Percentiles rank a stretch among this genome's conserved stretches.
phyloP scores from a whole-genome alignment of 1,140 invertebrate species.

The Lepidostoma basale region DNA sequence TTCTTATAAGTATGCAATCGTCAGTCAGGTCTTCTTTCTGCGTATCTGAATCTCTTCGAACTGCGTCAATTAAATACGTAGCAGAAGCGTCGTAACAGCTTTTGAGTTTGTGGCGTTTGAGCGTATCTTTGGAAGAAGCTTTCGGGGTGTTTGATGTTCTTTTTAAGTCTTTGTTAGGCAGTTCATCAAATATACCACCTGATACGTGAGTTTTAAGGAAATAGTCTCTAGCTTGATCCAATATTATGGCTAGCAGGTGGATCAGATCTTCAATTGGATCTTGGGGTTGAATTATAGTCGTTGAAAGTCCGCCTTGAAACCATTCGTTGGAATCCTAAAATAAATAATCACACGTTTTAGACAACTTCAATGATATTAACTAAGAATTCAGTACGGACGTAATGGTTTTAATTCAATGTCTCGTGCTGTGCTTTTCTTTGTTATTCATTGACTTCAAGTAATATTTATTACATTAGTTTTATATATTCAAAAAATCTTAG shows the following conservation, averaged over 20 bases:
- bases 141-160: neutral
- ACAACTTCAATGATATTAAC: too few species aligned
- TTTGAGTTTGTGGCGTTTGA: constrained; percentile 56
- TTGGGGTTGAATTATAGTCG: constrained; percentile 51
- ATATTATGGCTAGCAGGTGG: constrained; percentile 64
- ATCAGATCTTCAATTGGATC: constrained; percentile 65
- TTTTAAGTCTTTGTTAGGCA: constrained; percentile 20
- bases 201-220: constrained; percentile 47
- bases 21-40: constrained; percentile 59
- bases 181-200: constrained; percentile 33
- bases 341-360: neutral
- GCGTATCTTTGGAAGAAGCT: constrained; percentile 35
- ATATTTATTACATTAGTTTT: too few species aligned
- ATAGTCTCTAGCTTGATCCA: constrained; percentile 68
- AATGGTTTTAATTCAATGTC: too few species aligned
- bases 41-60: constrained; percentile 63
- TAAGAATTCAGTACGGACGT: too few species aligned
- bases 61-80: constrained; percentile 64
- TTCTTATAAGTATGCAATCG: constrained; percentile 60
- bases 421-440: too few species aligned
- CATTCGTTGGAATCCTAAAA: constrained; percentile 56
- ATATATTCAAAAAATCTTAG: too few species aligned
- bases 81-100: constrained; percentile 65
- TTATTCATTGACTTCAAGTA: too few species aligned
- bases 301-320: constrained; percentile 55